Base-by-base conservation (phyloP, 2,113 vertebrate genomes). In the Irena cyanogastra region DNA sequence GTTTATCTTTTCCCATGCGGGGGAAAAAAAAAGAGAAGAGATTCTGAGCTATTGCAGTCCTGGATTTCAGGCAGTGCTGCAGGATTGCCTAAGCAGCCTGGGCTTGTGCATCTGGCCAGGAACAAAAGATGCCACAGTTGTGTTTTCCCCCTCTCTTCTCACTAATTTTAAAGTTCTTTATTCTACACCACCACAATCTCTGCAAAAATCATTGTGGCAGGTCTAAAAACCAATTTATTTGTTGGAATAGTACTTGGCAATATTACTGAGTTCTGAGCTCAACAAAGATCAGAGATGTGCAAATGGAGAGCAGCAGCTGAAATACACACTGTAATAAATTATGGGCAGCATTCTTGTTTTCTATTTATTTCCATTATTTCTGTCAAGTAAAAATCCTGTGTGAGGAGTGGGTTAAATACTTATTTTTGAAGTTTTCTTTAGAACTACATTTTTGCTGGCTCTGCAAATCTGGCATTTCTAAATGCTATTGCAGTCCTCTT, bases 301-400 rank as follows among this genome's bases (percentile, higher is more conserved):
- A 9, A 31, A 28, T 12, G 26, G 69, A 92, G 30, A 90, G 39
- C 35, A 26, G 44, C 44, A 21, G 41, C 37, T 75, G 80, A 71
- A 84, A 33, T 31, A 68, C 0, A 7, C 17, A 23, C 56, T 37
- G 45, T 44, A 24, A 20, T 68, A 82, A 31, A 8, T 71, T 56
- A 31, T 15, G 22, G 33, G 26, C 30, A 89, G 60, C 2, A 0
- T 49, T 91, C 77, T 83, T 86, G n/a, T 92, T 82, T 75, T 59
- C 44, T 19, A 44, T 90, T 90, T 78, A 59, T 83, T 95, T 86
- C 53, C 49, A 65, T 94, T 94, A 76, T 93, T 94, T 94, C 65
- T 86, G 59, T 71, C 31, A 89, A 50, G 52, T 56, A 81, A 50
- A 30, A 28, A 26, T 63, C 3, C 59, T 86, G 11, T 30, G 35